phyloP scores from a whole-genome alignment of 2,113 vertebrate genomes.

The Oenanthe melanoleuca region DNA sequence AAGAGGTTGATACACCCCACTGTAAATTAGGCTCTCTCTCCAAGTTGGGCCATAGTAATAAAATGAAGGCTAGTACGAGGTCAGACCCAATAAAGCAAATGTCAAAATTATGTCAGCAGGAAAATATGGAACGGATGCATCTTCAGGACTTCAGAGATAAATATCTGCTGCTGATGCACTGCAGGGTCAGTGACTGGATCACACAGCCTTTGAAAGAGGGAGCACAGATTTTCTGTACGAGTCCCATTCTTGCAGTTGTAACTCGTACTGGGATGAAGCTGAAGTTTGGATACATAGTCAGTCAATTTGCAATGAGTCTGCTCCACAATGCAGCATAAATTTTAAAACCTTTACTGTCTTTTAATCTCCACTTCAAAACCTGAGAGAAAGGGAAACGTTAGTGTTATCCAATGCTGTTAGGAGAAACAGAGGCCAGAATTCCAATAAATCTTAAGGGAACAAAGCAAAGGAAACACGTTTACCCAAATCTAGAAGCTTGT shows the following conservation, averaged over 20 bases:
- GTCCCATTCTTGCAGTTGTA: background rate
- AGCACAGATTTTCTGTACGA: background rate
- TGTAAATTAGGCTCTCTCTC: conserved; percentile 21
- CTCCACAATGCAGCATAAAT: background rate
- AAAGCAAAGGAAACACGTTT: background rate
- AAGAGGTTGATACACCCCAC: conserved; percentile 25
- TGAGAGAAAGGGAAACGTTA: background rate
- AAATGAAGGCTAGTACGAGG: conserved; percentile 30
- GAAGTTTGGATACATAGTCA: background rate
- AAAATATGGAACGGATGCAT: conserved; percentile 8
- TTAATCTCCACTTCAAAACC: background rate
- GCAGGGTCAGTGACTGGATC: background rate
- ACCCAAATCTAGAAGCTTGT: background rate
- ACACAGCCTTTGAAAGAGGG: background rate
- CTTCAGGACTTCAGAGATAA: conserved; percentile 32
- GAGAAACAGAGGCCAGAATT: background rate
- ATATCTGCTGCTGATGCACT: conserved; percentile 23
- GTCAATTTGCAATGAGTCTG: background rate
- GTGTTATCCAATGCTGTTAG: background rate
- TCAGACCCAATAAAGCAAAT: conserved; percentile 54
- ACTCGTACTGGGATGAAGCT: fast-evolving
- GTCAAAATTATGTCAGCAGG: conserved; percentile 53
- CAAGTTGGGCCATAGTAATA: conserved; percentile 24
- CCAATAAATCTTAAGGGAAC: background rate
- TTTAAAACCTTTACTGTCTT: background rate